Evolutionary conservation across 2,113 vertebrate species (phyloP), one percentile per base, ranked within the genome.

Genomic region (Takifugu flavidus): DNA sequence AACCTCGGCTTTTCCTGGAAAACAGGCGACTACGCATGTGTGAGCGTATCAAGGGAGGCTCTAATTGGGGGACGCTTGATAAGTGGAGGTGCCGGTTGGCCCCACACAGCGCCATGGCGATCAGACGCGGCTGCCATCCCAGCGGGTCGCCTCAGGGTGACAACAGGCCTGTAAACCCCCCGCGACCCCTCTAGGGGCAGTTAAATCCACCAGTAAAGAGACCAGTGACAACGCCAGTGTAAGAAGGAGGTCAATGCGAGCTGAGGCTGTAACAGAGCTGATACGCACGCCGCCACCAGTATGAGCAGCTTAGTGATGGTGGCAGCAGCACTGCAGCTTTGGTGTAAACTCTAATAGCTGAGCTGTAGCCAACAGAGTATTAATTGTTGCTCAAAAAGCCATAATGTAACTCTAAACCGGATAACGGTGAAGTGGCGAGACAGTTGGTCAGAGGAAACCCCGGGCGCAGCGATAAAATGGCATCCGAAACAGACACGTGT

Each of bases 1-100:
- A 75, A 82, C 81, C 78, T 86, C 45, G 85, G 82, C 79, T 79
- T 85, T 90, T 90, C 87, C 88, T 72, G 88, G 76, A 89, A 89
- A 90, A 90, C 87, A 90, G 62, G 76, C 67, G 58, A 79, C 67
- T 72, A 77, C 64, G 85, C 86, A 87, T 85, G 80, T 82, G 73
- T 72, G 53, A 59, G 72, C 75, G 69, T 65, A 70, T 74, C 74
- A 76, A 84, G 77, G 82, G 53, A 52, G 71, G 55, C 78, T 74
- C 59, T 77, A 85, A 89, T 79, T 70, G 74, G 83, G 59, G 61
- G 68, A 72, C 53, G 71, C 62, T 67, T 79, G 82, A 83, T 82
- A 81, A 78, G 78, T 74, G 76, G 66, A 13, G 44, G 65, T 74
- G 77, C 77, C 81, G 78, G 71, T 65, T 57, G 70, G 63, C 61